A percentile compares a stretch with the other conserved stretches of the same genome.
Evolutionary conservation across 2,113 vertebrate genomes (phyloP).

Genomic region (Lichenostomus cassidix): DNA sequence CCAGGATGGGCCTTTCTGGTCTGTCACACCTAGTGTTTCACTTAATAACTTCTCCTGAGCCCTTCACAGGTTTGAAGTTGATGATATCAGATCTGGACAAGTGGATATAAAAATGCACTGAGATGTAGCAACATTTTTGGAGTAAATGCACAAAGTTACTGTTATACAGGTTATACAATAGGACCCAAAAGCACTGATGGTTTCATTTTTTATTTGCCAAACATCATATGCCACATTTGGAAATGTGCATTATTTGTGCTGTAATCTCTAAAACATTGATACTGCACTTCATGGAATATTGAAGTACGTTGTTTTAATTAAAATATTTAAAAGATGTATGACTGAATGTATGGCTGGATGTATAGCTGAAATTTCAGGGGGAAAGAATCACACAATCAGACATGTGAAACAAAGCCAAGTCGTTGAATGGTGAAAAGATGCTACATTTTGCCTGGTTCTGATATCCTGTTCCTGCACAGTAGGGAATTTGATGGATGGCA

Average conservation of each 20-base stretch:
- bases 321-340: background rate
- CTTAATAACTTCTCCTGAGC: background rate
- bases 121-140: background rate
- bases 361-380: background rate
- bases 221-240: background rate
- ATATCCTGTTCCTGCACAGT: background rate
- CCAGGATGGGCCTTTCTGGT: background rate
- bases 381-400: background rate
- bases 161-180: background rate
- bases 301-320: background rate
- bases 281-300: background rate
- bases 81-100: background rate
- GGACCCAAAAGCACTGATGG: background rate
- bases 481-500: constrained; percentile 31
- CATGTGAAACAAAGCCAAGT: background rate
- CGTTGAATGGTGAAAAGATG: constrained; percentile 37
- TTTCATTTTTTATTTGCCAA: background rate
- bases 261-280: background rate
- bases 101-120: background rate
- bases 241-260: background rate
- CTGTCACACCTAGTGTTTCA: background rate
- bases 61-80: background rate
- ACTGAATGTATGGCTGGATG: background rate
- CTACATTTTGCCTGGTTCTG: background rate
- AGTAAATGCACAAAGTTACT: background rate